Evolutionary conservation across 1,140 invertebrate species (phyloP).

Genomic region (Drosophila aff.): DNA sequence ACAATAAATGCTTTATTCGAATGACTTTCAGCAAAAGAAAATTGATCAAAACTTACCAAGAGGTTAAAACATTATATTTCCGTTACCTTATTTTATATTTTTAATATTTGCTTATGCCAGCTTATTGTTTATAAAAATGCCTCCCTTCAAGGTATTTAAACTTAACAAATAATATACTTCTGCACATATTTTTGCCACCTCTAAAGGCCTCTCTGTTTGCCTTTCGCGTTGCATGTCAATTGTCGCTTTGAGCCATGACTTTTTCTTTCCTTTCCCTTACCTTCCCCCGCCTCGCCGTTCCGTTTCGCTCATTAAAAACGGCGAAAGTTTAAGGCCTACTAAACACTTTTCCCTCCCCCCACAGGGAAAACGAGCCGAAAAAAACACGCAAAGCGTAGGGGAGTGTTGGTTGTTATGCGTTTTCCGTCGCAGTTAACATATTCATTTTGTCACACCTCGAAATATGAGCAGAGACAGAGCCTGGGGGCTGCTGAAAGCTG

Average conservation of each 20-base stretch:
- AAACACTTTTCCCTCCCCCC: conserved; percentile 24
- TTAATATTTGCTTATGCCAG: neutral
- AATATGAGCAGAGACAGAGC: conserved; percentile 45
- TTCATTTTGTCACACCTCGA: conserved; percentile 56
- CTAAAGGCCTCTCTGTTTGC: neutral
- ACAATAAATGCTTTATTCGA: neutral
- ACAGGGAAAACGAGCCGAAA: neutral
- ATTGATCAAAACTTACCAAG: neutral
- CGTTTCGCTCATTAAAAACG: conserved; percentile 52
- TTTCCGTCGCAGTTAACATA: conserved; percentile 44
- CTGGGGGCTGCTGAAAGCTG: too few species aligned
- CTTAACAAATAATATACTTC: neutral
- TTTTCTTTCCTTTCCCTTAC: conserved; percentile 7
- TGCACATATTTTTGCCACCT: neutral
- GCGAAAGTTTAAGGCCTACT: conserved; percentile 39
- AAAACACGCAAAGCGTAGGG: conserved; percentile 22
- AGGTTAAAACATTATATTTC: neutral
- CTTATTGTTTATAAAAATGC: neutral
- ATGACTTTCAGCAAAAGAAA: neutral
- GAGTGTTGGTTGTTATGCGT: conserved; percentile 41
- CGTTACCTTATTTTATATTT: neutral
- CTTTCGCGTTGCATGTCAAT: conserved; percentile 63
- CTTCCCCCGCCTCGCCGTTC: neutral
- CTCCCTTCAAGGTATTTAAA: neutral
- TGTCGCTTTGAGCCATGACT: conserved; percentile 47